These are phyloP conservation scores for Enteromius trimaculatus DNA, from an alignment of 2,797 vertebrate genomes.

Conservation along the genomic window DNA sequence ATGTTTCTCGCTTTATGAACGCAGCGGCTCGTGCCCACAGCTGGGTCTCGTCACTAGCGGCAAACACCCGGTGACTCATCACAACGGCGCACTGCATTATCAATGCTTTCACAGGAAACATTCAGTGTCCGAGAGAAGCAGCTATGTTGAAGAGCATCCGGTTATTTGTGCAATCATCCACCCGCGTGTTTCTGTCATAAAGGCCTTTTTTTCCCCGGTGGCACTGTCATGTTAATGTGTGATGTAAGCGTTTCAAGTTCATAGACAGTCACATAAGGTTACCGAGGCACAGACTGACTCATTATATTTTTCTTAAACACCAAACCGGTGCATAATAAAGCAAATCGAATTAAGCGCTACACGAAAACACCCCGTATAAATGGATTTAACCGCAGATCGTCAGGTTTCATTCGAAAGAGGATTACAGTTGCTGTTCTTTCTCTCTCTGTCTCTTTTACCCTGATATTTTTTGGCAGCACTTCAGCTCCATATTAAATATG, in stretches of 20 bases:
- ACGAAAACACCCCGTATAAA: conserved; percentile 47
- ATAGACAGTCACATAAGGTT: conserved; percentile 24
- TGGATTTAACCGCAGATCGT: conserved; percentile 41
- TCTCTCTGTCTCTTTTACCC: conserved; percentile 44
- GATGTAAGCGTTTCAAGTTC: conserved; percentile 26
- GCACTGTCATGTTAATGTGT: background rate
- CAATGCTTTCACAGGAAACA: conserved; percentile 59
- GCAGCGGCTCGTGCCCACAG: conserved; percentile 68
- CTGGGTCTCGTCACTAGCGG: conserved; percentile 67
- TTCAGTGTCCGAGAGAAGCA: conserved; percentile 58
- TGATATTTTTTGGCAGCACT: conserved; percentile 68
- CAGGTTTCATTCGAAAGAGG: conserved; percentile 49
- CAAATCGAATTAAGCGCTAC: conserved; percentile 50
- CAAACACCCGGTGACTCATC: conserved; percentile 68
- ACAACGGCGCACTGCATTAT: conserved; percentile 65
- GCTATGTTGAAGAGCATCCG: conserved; percentile 27
- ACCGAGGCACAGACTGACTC: conserved; percentile 20
- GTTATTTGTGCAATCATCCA: conserved; percentile 22
- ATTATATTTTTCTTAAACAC: conserved; percentile 44
- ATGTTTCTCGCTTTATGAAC: conserved; percentile 63
- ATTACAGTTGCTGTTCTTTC: conserved; percentile 44
- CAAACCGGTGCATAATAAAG: conserved; percentile 49
- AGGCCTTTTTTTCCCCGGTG: background rate
- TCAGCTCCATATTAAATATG: conserved; percentile 76
- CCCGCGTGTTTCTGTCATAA: conserved; percentile 5